These are phyloP conservation scores for Mesaphorura yosii DNA, from an alignment of 1,140 invertebrate species.

Conservation along the genomic window DNA sequence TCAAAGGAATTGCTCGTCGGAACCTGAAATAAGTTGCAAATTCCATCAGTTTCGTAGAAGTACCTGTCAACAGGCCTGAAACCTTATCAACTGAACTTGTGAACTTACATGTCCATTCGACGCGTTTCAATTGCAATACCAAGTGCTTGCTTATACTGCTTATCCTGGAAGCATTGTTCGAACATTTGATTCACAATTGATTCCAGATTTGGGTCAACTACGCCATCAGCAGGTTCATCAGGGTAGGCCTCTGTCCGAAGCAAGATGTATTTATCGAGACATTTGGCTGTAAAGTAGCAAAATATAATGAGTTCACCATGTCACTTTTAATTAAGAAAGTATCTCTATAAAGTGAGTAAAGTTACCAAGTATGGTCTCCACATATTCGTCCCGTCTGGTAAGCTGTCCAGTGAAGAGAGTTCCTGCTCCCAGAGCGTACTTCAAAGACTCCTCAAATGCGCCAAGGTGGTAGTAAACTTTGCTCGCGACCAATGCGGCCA, in stretches of 20 bases:
- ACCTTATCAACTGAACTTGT: background rate
- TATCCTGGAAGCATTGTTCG: conserved; percentile 75
- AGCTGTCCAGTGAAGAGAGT: conserved; percentile 91
- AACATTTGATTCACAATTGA: conserved; percentile 96
- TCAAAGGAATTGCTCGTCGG: conserved; percentile 19
- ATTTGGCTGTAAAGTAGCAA: conserved; percentile 57
- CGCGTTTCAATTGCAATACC: conserved; percentile 90
- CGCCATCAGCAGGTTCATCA: conserved; percentile 46
- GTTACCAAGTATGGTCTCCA: conserved; percentile 82
- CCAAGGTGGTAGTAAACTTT: conserved; percentile 98
- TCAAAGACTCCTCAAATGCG: conserved; percentile 88
- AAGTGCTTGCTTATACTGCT: conserved; percentile 83
- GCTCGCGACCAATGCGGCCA: conserved; percentile 92
- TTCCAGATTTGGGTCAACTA: conserved; percentile 78
- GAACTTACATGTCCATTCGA: conserved; percentile 74
- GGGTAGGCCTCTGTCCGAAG: conserved; percentile 53
- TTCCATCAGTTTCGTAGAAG: too few species aligned
- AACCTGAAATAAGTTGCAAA: conserved; percentile 25
- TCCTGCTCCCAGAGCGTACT: conserved; percentile 84
- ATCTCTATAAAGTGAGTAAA: too few species aligned
- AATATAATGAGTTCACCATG: background rate
- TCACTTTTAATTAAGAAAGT: background rate
- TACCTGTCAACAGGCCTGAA: too few species aligned
- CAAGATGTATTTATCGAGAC: conserved; percentile 88
- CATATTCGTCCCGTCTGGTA: conserved; percentile 83